Percentiles rank a stretch among this genome's conserved stretches.
These are phyloP conservation scores for Schizothorax lantsangensis DNA, from an alignment of 2,797 vertebrate genomes.

Conservation along the genomic window DNA sequence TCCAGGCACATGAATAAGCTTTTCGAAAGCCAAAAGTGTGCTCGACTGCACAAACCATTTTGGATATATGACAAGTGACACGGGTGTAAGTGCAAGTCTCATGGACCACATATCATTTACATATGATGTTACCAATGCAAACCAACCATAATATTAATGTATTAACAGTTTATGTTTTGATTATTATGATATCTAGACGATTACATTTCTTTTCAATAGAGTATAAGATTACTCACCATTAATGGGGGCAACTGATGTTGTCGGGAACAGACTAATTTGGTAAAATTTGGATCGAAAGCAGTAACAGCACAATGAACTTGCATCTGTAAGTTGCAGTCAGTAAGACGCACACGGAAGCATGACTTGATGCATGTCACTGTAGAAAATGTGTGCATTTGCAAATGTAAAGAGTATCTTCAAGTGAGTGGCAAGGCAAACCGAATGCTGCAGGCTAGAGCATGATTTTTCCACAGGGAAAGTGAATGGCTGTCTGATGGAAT, in stretches of 20 bases:
- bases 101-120: neutral
- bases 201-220: neutral
- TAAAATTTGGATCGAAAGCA: neutral
- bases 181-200: neutral
- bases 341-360: neutral
- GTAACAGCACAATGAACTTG: neutral
- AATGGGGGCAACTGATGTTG: neutral
- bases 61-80: too few relatives aligned
- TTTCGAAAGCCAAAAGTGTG: neutral
- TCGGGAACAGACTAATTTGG: neutral
- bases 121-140: neutral
- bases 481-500: neutral
- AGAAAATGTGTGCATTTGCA: neutral
- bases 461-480: neutral
- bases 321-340: neutral
- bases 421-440: neutral
- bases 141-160: neutral
- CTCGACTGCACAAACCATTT: neutral
- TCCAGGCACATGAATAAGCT: neutral
- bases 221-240: neutral
- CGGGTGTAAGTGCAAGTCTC: neutral
- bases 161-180: neutral
- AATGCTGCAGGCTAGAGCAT: neutral
- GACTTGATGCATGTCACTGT: neutral
- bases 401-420: neutral